Evolutionary conservation across 2,113 vertebrate genomes (phyloP), one percentile per base, ranked within the genome.

Genomic region (Brachyistius frenatus): DNA sequence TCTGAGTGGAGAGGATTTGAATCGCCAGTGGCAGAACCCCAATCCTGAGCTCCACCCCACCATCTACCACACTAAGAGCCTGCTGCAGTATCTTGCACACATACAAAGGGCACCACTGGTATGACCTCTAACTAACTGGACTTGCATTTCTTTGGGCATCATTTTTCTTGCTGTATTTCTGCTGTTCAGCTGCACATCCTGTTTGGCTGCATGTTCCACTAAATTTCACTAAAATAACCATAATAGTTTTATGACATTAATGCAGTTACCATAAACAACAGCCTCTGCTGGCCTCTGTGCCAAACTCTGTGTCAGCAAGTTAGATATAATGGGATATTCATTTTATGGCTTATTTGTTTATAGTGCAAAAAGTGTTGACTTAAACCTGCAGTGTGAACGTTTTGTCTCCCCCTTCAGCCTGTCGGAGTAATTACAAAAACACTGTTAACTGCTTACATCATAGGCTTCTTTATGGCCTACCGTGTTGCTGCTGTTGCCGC

Each of bases 1-100:
- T 91, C 94, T 99, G 92, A 99, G 98, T 91, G 98, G 98, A 82
- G 98, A 99, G 90, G 98, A 99, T 93, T 95, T 99, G 93, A 99
- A 99, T 90, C 96, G 98, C 72, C 98, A 99, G 85, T 99, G 98
- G 98, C 96, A 97, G 93, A 97, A 90, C 86, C 98, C 98, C 89
- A 97, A 94, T 87, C 93, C 91, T 55, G 97, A 99, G 87, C 95
- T 99, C 61, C 98, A 99, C 91, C 98, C 98, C 61, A 99, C 97
- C 76, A 97, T 99, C 94, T 99, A 96, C 94, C 97, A 99, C 84
- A 96, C 97, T 80, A 99, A 99, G 90, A 96, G 98, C 67, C 95
- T 99, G 80, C 93, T 99, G 71, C 98, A 99, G 80, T 99, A 99
- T 93, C 92, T 99, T 88, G 95, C 96, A 75, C 95, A 97, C 79